Percentiles rank a stretch among this genome's conserved stretches.
Conservation (phyloP, 2,113 vertebrate species). For the Vulpes lagopus region DNA sequence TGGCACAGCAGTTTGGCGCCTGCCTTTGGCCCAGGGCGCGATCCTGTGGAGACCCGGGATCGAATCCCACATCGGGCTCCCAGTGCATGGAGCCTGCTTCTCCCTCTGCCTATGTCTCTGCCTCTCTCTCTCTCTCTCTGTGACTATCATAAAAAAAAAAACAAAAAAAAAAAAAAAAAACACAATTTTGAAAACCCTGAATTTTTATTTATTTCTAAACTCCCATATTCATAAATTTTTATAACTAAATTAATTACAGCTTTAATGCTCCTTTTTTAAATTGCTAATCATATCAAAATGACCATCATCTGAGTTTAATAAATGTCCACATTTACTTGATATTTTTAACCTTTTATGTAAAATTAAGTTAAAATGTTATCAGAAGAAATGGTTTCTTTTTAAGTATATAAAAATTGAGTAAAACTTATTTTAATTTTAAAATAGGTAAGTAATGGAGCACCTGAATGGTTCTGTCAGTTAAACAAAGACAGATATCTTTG, state of each 20-base stretch:
- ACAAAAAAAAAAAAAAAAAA: too few species aligned
- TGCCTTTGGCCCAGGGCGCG: too few species aligned
- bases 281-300: background rate
- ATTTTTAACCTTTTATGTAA: constrained; percentile 1
- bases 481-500: background rate
- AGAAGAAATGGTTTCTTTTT: background rate
- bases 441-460: background rate
- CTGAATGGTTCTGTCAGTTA: background rate
- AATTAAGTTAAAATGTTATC: constrained; percentile 8
- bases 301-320: background rate
- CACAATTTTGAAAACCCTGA: background rate
- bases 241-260: background rate
- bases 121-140: too few species aligned
- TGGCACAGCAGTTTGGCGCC: too few species aligned
- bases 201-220: background rate
- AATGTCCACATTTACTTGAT: background rate
- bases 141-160: too few species aligned
- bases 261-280: background rate
- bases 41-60: too few species aligned
- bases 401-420: background rate
- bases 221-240: background rate
- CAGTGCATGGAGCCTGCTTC: too few species aligned
- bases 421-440: constrained; percentile 1
- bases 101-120: too few species aligned
- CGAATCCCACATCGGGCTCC: too few species aligned